These are phyloP conservation scores for Calidris pygmaea DNA, from an alignment of 2,113 vertebrate species.

Conservation along the genomic window DNA sequence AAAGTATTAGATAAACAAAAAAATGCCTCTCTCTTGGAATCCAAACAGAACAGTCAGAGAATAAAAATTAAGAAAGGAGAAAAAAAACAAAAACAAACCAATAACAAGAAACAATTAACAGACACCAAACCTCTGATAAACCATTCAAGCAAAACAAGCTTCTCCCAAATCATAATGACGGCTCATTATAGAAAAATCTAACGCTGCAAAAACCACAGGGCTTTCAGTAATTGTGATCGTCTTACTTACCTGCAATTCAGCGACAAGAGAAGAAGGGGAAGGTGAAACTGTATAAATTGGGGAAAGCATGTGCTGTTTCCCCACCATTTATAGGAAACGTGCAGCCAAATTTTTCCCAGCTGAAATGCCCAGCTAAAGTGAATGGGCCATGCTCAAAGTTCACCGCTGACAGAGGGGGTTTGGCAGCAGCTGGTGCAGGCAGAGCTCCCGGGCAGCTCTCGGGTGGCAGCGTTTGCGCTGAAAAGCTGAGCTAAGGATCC, in stretches of 20 bases:
- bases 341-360: background rate
- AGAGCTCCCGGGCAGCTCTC: background rate
- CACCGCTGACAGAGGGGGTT: background rate
- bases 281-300: background rate
- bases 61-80: background rate
- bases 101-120: constrained; percentile 48
- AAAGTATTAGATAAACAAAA: constrained; percentile 63
- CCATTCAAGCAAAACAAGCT: constrained; percentile 58
- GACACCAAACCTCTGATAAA: constrained; percentile 52
- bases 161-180: constrained; percentile 53
- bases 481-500: background rate
- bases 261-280: background rate
- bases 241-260: constrained; percentile 8
- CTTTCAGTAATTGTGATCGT: background rate
- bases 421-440: background rate
- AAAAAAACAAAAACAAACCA: background rate
- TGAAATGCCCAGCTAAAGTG: background rate
- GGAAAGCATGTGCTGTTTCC: background rate
- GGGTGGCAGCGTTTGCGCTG: accelerated
- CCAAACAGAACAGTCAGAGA: constrained; percentile 24
- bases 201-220: background rate
- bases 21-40: constrained; percentile 18
- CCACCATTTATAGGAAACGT: background rate
- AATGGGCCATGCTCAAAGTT: background rate
- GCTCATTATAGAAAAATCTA: constrained; percentile 63